Base-by-base conservation (phyloP, 2,888 invertebrate genomes). In the Fragum whitleyi region DNA sequence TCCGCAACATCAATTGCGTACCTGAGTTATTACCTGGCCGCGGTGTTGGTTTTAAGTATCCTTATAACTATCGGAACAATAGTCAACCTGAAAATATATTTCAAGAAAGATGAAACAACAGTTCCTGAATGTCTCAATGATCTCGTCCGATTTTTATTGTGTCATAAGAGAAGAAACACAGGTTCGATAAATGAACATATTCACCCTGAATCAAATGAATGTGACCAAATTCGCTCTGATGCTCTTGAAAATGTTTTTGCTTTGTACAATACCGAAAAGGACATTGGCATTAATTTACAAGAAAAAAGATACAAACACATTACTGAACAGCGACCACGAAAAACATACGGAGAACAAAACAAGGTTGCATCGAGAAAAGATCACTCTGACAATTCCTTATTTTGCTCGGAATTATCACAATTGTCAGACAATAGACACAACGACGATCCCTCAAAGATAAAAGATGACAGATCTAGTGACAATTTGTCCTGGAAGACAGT, bases 31-130 rank as follows among this genome's bases (percentile, higher is more conserved):
- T 61, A 61, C 28, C 19, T 61, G 29, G 61, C 32, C 7, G 29
- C 61, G 11, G 61, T 61, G 5, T 61, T 61, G n/a, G 29, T 32
- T n/a, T n/a, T 61, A 6, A 32, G 61, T 7, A 61, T 61, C 16
- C n/a, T 61, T 2, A 61, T 61, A 32, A 61, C 61, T 11, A 32
- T 61, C 16, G 61, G 32, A 32, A 61, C 61, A 29, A 61, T 61
- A 16, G 28, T 61, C 3, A 61, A 32, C 14, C 19, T 32, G 32
- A 61, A 61, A 28, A 19, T 61, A 11, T 61, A 61, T 61, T 32
- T n/a, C 29, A n/a, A 16, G 28, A 29, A 61, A 16, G 61, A 32
- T n/a, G 32, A 32, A 19, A 14, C 5, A 61, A 28, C 29, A 0
- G 61, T 61, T 3, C 32, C 61, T 9, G 29, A 32, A 32, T 61